Evolutionary conservation across 2,113 vertebrate genomes (phyloP), one percentile per base, ranked within the genome.

Genomic region (Apodemus sylvaticus): DNA sequence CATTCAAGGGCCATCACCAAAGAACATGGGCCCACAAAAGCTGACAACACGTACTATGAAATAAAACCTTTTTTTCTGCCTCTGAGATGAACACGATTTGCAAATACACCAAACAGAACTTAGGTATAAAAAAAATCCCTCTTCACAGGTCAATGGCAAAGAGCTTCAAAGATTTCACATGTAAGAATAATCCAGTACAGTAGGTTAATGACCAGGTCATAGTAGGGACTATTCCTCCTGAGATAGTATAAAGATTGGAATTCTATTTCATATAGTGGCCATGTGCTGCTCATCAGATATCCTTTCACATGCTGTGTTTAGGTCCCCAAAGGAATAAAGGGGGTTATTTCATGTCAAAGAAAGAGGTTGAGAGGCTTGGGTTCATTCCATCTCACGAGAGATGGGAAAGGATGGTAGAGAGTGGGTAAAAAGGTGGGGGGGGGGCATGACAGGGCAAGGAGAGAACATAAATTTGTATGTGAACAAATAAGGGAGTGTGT

Each of bases 211-310:
- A 62, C 58, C 55, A 62, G n/a, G 58, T 39, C n/a, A 16, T 8
- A 26, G 20, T 29, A 42, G 24, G 16, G 13, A 29, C 12, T 82
- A 16, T 16, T 83, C 7, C 24, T 34, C 36, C 14, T 16, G 36
- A 14, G 13, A 17, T 12, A 24, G 12, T 1, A 1, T 42, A 7
- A 17, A 62, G 3, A 7, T 26, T 62, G 2, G 6, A 29, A 60
- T 83, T 83, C n/a, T 26, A 36, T 82, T 14, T 7, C 53, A 39
- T 34, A n/a, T 22, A n/a, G n/a, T 16, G n/a, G 36, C 3, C 60
- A 3, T 60, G 36, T 16, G 8, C 78, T 81, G 36, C 34, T 10
- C 78, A n/a, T 34, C 34, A 81, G 17, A 22, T 58, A 17, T 55
- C 34, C 39, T 36, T 55, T 58, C 4, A n/a, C 3, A 16, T 19